Evolutionary conservation across 2,888 invertebrate species (phyloP).

Genomic region (Cistogaster globosa): DNA sequence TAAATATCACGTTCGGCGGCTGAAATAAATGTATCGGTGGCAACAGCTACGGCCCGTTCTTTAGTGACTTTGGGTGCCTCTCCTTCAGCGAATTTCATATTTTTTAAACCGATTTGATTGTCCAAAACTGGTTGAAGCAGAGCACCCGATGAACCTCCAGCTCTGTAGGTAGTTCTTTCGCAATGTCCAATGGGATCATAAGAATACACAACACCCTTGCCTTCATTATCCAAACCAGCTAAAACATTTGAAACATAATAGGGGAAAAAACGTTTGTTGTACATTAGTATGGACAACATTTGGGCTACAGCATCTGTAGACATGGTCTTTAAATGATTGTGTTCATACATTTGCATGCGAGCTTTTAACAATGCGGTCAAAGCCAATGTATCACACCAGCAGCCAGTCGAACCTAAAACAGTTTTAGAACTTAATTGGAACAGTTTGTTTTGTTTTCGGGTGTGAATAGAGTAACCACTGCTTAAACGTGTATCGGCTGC

Average conservation of each 20-base stretch:
- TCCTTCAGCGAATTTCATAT: slow-evolving; percentile 86
- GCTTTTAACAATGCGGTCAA: slow-evolving; percentile 92
- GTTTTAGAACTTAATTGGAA: slow-evolving; percentile 92
- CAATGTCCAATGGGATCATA: slow-evolving; percentile 99
- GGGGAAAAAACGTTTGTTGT: slow-evolving; percentile 98
- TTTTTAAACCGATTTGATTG: slow-evolving; percentile 96
- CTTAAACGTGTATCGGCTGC: slow-evolving; percentile 97
- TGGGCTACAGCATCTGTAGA: slow-evolving; percentile 96
- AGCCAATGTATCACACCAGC: slow-evolving; percentile 98
- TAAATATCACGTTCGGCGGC: slow-evolving; percentile 99
- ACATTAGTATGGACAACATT: slow-evolving; percentile 97
- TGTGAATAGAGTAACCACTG: slow-evolving; percentile 94
- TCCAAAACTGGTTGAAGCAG: slow-evolving; percentile 97
- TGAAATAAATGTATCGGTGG: slow-evolving; percentile 98
- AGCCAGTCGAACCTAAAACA: slow-evolving; percentile 96
- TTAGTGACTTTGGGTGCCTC: slow-evolving; percentile 85
- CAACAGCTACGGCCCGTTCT: slow-evolving; percentile 92
- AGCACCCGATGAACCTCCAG: slow-evolving; percentile 95
- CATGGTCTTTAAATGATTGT: slow-evolving; percentile 97
- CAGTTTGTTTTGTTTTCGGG: slow-evolving; percentile 93
- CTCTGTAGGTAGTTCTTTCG: slow-evolving; percentile 92
- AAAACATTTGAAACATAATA: slow-evolving; percentile 98
- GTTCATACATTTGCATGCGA: slow-evolving; percentile 96
- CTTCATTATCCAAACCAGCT: slow-evolving; percentile 96
- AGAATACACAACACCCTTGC: slow-evolving; percentile 96